Evolutionary conservation across 2,797 vertebrate species (phyloP).

Genomic region (Enteromius treurensis): DNA sequence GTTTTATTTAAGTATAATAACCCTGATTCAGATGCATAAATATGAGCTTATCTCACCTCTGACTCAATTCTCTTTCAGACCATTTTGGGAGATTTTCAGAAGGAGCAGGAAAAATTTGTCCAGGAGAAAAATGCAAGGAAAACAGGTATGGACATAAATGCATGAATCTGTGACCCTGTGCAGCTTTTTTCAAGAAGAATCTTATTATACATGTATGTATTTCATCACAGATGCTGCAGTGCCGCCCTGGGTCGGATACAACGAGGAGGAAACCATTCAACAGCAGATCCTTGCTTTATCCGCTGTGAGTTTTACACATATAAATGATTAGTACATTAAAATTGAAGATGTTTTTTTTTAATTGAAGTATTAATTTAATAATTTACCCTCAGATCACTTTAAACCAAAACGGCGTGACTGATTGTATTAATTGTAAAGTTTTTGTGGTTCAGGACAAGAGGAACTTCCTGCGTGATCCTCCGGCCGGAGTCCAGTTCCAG

Average conservation of each 20-base stretch:
- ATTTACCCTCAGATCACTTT: not conserved
- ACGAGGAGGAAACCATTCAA: slow-evolving; percentile 95
- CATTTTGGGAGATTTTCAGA: slow-evolving; percentile 96
- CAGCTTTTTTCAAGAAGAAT: not conserved
- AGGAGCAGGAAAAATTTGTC: slow-evolving; percentile 97
- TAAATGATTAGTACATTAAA: not conserved
- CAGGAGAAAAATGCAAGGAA: slow-evolving; percentile 91
- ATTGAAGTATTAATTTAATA: not conserved
- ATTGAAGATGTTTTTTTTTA: not conserved
- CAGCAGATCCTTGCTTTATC: slow-evolving; percentile 95
- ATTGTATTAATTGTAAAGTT: not conserved
- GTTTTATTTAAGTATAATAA: not conserved
- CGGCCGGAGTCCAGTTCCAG: slow-evolving; percentile 94
- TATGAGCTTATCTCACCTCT: not conserved
- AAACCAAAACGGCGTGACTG: not conserved
- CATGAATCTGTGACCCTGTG: not conserved
- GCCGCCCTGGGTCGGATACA: slow-evolving; percentile 95
- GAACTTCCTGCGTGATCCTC: slow-evolving; percentile 95
- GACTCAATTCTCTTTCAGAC: slow-evolving; percentile 78
- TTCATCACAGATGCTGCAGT: slow-evolving; percentile 83
- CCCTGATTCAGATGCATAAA: not conserved
- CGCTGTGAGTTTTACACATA: slow-evolving; percentile 81
- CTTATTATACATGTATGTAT: not conserved
- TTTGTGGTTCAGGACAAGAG: slow-evolving; percentile 85
- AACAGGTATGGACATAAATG: slow-evolving; percentile 78